phyloP scores from a whole-genome alignment of 2,888 invertebrate genomes.

The Agrotis ipsilon region DNA sequence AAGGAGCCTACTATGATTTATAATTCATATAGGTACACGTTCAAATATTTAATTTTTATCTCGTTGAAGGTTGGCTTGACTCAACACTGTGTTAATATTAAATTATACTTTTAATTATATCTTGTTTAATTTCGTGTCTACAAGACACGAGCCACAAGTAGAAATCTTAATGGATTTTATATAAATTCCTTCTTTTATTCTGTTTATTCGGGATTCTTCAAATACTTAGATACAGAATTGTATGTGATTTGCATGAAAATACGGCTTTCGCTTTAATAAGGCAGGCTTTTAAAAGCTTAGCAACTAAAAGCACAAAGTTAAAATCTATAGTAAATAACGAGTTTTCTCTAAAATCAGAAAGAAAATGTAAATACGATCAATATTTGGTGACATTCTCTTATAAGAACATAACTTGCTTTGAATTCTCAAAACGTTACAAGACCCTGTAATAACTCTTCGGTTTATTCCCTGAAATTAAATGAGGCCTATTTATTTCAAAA shows the following conservation, averaged over 20 bases:
- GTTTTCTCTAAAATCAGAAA: not conserved
- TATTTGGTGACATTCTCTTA: constrained; percentile 15
- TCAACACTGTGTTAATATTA: constrained; percentile 33
- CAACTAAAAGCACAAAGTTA: not conserved
- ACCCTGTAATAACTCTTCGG: constrained; percentile 36
- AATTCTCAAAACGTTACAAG: constrained; percentile 35
- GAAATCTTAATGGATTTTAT: not conserved
- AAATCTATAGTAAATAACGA: not conserved
- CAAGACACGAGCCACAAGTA: not conserved
- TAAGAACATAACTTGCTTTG: constrained; percentile 36
- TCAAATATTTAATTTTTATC: constrained; percentile 58
- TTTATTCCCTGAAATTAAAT: constrained; percentile 49
- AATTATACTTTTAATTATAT: constrained; percentile 22
- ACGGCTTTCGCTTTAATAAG: not conserved
- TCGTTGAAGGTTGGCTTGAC: constrained; percentile 20
- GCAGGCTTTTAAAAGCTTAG: not conserved
- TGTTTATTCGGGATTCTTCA: not conserved
- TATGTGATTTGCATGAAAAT: constrained; percentile 15
- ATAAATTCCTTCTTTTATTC: constrained; percentile 1
- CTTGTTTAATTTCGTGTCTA: constrained; percentile 3
- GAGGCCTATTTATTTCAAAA: constrained; percentile 43
- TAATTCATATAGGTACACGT: constrained; percentile 25
- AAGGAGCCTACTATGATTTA: constrained; percentile 49
- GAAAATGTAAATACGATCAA: constrained; percentile 4
- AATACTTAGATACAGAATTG: not conserved